These are phyloP conservation scores for Palythoa grandiflora DNA, from an alignment of 92 coral and sea anemone species.

Conservation along the genomic window DNA sequence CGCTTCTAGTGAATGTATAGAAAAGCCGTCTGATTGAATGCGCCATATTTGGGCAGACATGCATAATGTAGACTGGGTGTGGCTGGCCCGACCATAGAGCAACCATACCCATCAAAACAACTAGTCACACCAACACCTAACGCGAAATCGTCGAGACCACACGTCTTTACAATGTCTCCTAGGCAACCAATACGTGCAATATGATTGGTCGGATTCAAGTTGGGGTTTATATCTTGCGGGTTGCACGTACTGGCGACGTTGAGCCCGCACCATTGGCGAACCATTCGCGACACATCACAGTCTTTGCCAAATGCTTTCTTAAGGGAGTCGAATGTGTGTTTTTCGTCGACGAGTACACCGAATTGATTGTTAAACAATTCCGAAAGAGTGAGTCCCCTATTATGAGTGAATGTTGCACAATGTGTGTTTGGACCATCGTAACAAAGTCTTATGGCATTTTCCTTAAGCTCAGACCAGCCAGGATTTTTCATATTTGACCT, in stretches of 20 bases:
- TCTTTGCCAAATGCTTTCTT: slow-evolving; percentile 77
- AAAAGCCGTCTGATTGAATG: slow-evolving; percentile 83
- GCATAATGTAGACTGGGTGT: slow-evolving; percentile 86
- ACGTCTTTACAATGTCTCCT: slow-evolving; percentile 82
- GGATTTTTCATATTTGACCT: slow-evolving; percentile 82
- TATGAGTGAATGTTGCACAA: slow-evolving; percentile 89
- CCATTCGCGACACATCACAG: slow-evolving; percentile 76
- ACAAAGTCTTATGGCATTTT: slow-evolving; percentile 78
- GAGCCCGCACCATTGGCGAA: slow-evolving; percentile 88
- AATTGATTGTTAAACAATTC: slow-evolving; percentile 91
- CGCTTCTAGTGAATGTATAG: slow-evolving; percentile 70
- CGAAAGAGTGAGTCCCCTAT: slow-evolving; percentile 74
- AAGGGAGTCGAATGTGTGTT: slow-evolving; percentile 72
- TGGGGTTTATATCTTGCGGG: slow-evolving; percentile 92
- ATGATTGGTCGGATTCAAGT: slow-evolving; percentile 90
- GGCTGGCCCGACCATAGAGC: slow-evolving; percentile 84
- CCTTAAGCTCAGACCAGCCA: slow-evolving; percentile 86
- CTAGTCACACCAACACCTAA: slow-evolving; percentile 88
- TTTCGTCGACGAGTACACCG: slow-evolving; percentile 84
- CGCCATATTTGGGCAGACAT: slow-evolving; percentile 82
- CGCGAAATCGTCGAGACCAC: slow-evolving; percentile 93
- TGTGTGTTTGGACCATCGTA: slow-evolving; percentile 79
- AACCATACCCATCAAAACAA: slow-evolving; percentile 89
- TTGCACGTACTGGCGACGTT: slow-evolving; percentile 88
- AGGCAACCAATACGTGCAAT: slow-evolving; percentile 92